These are phyloP conservation scores for Copidosoma floridanum DNA, from an alignment of 1,140 invertebrate genomes.

Conservation along the genomic window DNA sequence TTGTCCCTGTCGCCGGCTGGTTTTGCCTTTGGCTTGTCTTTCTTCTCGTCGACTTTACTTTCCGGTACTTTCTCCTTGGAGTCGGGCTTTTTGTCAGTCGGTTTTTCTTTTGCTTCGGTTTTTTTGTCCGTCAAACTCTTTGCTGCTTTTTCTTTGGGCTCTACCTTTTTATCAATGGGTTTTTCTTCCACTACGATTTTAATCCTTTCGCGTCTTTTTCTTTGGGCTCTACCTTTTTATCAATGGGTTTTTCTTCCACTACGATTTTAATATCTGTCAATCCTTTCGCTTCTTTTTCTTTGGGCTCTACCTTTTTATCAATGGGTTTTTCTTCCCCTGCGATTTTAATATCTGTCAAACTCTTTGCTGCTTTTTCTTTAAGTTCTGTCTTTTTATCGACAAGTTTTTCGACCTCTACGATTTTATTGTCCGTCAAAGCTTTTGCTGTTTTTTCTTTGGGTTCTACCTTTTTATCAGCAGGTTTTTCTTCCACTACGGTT, in stretches of 20 bases:
- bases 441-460: not conserved
- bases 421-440: not conserved
- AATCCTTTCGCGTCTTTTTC: not conserved
- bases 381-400: too few relatives aligned
- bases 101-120: conserved; percentile 1
- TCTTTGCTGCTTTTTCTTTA: not conserved
- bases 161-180: not conserved
- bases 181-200: not conserved
- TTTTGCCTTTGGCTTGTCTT: not conserved
- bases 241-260: too few relatives aligned
- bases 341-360: too few relatives aligned
- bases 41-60: not conserved
- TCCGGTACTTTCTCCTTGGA: not conserved
- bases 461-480: not conserved
- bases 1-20: not conserved
- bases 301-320: not conserved
- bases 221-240: too few relatives aligned
- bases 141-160: not conserved
- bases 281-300: not conserved
- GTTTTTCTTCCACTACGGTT: not conserved
- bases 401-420: conserved; percentile 2
- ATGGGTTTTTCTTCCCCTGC: not conserved
- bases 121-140: not conserved
- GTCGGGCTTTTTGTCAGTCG: too few relatives aligned
- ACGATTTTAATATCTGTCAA: not conserved